Base-by-base conservation (phyloP, 1,140 invertebrate species). In the Asbolus verrucosus region DNA sequence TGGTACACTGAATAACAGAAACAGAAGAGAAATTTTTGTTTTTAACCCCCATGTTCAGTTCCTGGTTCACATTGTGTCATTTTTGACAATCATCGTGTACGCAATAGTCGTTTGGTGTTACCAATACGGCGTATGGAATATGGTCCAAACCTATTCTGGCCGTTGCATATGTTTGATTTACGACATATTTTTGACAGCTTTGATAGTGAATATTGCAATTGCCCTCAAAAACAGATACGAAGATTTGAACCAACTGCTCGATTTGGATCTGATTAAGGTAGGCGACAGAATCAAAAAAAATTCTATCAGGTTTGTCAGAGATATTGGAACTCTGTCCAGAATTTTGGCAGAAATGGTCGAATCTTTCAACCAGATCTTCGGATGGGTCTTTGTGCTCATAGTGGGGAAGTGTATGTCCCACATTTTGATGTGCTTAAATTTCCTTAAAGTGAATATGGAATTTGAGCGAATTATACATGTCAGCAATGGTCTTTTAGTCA, bases 311-410 rank as follows among this genome's bases (percentile, higher is more conserved):
- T 41, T 24, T 19, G 15, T 63, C 2, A 16, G 33, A 14, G 24
- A 63, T 39, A 41, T 11, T 9, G 16, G 39, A 9, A 15, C 39
- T 8, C 36, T 63, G 39, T 38, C 16, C 14, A 19, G 61, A 39
- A 63, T 39, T 11, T 16, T 63, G 1, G 11, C 9, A 2, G 61
- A 63, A 11, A 63, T 8, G n/a, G 24, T 63, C 2, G 8, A 6
- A 3, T 39, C 3, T 41, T 63, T 63, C 9, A 63, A 63, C 6
- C 24, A 63, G 9, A 63, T 63, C 21, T 63, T 41, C 8, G 61
- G 61, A 18, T 63, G 61, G 61, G 1, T 19, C 6, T 63, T 63
- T 8, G 27, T 63, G 18, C 41, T 39, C 14, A 14, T 39, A 4
- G 14, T 13, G 13, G 61, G 61, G 8, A 38, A 36, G 16, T 11